Evolutionary conservation across 1,140 invertebrate species (phyloP).

Genomic region (Caenorhabditis brenneri): DNA sequence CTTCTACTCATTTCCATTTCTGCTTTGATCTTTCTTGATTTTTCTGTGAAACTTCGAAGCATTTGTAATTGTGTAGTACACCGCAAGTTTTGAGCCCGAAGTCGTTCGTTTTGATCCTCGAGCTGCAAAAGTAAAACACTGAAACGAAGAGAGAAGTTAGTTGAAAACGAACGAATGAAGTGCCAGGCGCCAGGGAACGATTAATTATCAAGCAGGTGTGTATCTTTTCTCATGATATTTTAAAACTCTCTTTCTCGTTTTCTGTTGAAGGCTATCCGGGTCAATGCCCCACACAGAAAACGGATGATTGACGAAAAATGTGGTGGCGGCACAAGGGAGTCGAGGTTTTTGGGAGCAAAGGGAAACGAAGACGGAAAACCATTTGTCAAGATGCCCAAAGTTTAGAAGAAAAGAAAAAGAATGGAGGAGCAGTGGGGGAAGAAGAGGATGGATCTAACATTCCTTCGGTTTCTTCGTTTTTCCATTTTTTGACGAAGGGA

Average conservation of each 20-base stretch:
- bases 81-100: conserved; percentile 61
- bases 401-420: conserved; percentile 15
- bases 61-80: conserved; percentile 62
- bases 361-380: conserved; percentile 37
- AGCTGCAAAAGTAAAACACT: conserved; percentile 55
- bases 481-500: neutral
- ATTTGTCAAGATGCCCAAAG: conserved; percentile 42
- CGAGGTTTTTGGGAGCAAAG: neutral
- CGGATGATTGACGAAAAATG: conserved; percentile 42
- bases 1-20: conserved; percentile 51
- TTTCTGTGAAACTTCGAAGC: conserved; percentile 63
- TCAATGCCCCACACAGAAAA: conserved; percentile 23
- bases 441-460: conserved; percentile 7
- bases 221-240: conserved; percentile 8
- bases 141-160: conserved; percentile 52
- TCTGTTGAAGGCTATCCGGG: neutral
- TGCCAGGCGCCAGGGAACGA: neutral
- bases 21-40: conserved; percentile 53
- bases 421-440: no score
- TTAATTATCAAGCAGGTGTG: conserved; percentile 41
- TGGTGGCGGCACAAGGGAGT: conserved; percentile 33
- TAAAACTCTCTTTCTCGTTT: neutral
- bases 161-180: neutral
- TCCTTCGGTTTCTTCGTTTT: neutral
- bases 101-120: conserved; percentile 64